Percentiles rank a stretch among this genome's conserved stretches.
Conservation (phyloP, 2,888 invertebrate genomes). For the Nemotelus nigrinus region DNA sequence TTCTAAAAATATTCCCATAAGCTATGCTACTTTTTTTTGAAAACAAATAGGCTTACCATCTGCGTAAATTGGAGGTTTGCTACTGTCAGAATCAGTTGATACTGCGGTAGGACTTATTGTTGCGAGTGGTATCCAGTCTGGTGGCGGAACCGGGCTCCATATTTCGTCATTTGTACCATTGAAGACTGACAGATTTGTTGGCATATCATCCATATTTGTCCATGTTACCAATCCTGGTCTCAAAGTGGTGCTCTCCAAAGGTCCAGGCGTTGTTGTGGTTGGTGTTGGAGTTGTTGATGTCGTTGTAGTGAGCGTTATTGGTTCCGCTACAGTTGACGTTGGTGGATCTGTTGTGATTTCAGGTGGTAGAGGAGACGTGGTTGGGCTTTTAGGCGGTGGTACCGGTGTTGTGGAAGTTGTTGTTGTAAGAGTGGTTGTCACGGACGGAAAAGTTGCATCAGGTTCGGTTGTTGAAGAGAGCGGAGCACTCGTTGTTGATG, state of each 20-base stretch:
- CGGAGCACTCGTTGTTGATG: conserved; percentile 26
- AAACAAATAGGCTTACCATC: not conserved
- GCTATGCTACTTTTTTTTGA: not conserved
- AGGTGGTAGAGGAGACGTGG: conserved; percentile 44
- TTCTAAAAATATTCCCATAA: conserved; percentile 4
- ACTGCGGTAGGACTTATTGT: conserved; percentile 56
- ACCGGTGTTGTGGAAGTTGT: not conserved
- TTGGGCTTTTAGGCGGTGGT: not conserved
- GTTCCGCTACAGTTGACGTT: conserved; percentile 49
- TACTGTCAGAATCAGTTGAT: not conserved
- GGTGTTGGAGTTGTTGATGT: conserved; percentile 43
- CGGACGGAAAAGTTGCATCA: not conserved
- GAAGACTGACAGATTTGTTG: conserved; percentile 45
- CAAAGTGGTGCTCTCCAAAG: conserved; percentile 57
- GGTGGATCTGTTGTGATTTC: conserved; percentile 50
- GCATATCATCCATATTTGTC: conserved; percentile 65
- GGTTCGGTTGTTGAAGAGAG: conserved; percentile 9
- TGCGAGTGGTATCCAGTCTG: conserved; percentile 61
- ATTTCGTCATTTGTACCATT: conserved; percentile 45
- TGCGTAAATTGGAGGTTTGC: not conserved
- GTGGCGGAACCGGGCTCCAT: conserved; percentile 56
- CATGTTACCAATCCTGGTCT: conserved; percentile 68
- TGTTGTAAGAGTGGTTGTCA: not conserved
- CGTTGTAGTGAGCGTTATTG: conserved; percentile 52
- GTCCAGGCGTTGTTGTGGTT: conserved; percentile 54